Conservation (phyloP, 2,888 invertebrate species). For the Spodoptera picta region DNA sequence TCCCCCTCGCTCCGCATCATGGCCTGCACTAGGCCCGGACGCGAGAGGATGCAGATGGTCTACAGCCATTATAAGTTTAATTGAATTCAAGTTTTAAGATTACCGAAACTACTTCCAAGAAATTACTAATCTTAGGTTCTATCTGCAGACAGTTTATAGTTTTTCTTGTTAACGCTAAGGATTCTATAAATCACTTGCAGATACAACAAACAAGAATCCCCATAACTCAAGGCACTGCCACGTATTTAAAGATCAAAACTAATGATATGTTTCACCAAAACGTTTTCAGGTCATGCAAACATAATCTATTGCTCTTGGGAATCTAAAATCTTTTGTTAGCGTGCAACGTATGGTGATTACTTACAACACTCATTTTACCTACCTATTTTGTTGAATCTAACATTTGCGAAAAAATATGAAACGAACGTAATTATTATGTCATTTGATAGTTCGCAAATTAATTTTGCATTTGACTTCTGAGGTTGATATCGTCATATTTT, state of each 20-base stretch:
- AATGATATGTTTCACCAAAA: slow-evolving; percentile 73
- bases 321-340: slow-evolving; percentile 68
- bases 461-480: slow-evolving; percentile 5
- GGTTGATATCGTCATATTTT: slow-evolving; percentile 1
- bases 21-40: no score
- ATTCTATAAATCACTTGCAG: slow-evolving; percentile 61
- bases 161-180: slow-evolving; percentile 16
- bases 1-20: no score
- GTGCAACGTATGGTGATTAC: slow-evolving; percentile 12
- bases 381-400: slow-evolving; percentile 10
- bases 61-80: no score
- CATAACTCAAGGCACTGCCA: slow-evolving; percentile 53
- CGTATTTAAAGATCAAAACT: slow-evolving; percentile 75
- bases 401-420: slow-evolving; percentile 19
- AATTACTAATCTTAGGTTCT: slow-evolving; percentile 6
- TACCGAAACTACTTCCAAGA: slow-evolving; percentile 4
- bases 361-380: slow-evolving; percentile 10
- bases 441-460: slow-evolving; percentile 6
- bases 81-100: not conserved
- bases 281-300: slow-evolving; percentile 67
- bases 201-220: slow-evolving; percentile 56
- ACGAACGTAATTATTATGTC: slow-evolving; percentile 7
- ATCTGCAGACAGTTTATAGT: slow-evolving; percentile 1
- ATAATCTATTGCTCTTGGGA: slow-evolving; percentile 67
- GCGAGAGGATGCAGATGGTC: no score